These are phyloP conservation scores for Parotia lawesii DNA, from an alignment of 2,113 vertebrate species.

Conservation along the genomic window DNA sequence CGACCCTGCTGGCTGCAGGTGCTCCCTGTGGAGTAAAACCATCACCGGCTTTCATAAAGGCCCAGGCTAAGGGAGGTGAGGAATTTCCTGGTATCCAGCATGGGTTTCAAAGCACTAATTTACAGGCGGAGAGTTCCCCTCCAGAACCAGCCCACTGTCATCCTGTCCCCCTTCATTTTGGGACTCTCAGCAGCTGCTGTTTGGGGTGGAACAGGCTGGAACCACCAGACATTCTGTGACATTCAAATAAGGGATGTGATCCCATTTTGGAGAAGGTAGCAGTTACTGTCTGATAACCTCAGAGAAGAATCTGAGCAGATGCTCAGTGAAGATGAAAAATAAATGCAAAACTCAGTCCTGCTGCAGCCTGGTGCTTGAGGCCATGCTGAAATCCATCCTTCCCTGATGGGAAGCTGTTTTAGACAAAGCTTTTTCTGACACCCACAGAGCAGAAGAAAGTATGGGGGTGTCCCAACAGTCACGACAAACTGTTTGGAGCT, in stretches of 20 bases:
- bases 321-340: neutral
- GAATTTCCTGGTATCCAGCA: neutral
- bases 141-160: neutral
- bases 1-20: accelerated
- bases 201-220: neutral
- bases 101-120: neutral
- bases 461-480: neutral
- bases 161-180: neutral
- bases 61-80: neutral
- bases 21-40: neutral
- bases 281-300: neutral
- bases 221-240: neutral
- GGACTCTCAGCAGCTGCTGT: neutral
- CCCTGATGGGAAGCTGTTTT: neutral
- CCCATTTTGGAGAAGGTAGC: neutral
- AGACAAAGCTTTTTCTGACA: neutral
- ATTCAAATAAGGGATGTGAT: neutral
- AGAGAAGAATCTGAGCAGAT: neutral
- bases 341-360: neutral
- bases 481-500: neutral
- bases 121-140: neutral
- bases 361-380: neutral
- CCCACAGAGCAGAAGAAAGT: neutral
- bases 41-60: neutral
- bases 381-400: neutral